Percentiles rank a stretch among this genome's conserved stretches.
phyloP scores from a whole-genome alignment of 2,888 invertebrate genomes.

The Spodoptera littoralis region DNA sequence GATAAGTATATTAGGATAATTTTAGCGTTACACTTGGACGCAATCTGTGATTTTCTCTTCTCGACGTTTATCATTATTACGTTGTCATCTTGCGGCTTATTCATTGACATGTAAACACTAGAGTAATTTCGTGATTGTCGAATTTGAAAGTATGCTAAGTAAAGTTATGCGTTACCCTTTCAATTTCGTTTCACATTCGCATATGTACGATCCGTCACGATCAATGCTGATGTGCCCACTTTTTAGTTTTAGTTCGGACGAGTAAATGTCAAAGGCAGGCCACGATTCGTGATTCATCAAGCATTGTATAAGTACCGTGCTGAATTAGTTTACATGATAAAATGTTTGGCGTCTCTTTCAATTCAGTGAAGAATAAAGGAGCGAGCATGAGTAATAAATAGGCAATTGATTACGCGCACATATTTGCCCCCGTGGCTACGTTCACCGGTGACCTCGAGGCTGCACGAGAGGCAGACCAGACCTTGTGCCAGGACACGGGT shows the following conservation, averaged over 20 bases:
- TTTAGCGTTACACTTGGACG: conserved; percentile 23
- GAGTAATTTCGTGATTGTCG: conserved; percentile 26
- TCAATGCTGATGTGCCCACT: conserved; percentile 18
- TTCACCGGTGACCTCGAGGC: conserved; percentile 83
- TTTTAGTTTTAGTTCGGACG: conserved; percentile 4
- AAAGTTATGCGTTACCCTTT: conserved; percentile 38
- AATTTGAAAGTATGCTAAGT: conserved; percentile 49
- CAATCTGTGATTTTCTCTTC: conserved; percentile 54
- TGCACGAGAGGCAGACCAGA: conserved; percentile 70
- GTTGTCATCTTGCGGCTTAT: conserved; percentile 37
- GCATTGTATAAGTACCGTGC: conserved; percentile 18
- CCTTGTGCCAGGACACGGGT: conserved; percentile 79
- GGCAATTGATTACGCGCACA: conserved; percentile 70
- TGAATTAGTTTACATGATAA: conserved; percentile 41
- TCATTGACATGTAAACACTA: conserved; percentile 31
- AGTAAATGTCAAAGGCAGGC: conserved; percentile 25
- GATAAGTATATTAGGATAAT: conserved; percentile 4
- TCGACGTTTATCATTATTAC: conserved; percentile 45
- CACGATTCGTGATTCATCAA: conserved; percentile 25
- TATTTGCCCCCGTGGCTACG: conserved; percentile 72
- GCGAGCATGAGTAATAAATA: conserved; percentile 56
- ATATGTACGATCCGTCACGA: conserved; percentile 38
- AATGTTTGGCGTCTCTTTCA: conserved; percentile 40
- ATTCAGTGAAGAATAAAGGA: conserved; percentile 47
- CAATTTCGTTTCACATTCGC: conserved; percentile 45